Conservation (phyloP, 2,888 invertebrate species). For the Harpagoxenus sublaevis region DNA sequence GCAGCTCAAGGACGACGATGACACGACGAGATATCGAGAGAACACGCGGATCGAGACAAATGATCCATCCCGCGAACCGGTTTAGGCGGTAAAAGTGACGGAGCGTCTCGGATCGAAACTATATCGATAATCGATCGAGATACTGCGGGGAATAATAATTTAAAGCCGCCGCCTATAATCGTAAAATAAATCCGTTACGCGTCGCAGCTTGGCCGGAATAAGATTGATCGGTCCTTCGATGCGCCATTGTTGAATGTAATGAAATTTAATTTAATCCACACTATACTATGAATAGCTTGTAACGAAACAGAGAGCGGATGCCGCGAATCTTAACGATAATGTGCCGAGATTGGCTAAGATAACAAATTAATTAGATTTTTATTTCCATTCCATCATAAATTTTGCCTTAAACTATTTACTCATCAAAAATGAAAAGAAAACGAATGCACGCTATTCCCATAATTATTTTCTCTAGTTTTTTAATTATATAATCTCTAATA, state of each 20-base stretch:
- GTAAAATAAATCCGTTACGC: slow-evolving; percentile 40
- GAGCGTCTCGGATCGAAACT: slow-evolving; percentile 60
- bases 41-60: slow-evolving; percentile 75
- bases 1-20: slow-evolving; percentile 76
- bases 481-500: too few relatives aligned
- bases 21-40: slow-evolving; percentile 66
- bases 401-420: background rate
- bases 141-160: slow-evolving; percentile 61
- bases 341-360: background rate
- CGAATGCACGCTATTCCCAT: too few relatives aligned
- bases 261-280: slow-evolving; percentile 46
- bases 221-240: slow-evolving; percentile 34
- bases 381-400: background rate
- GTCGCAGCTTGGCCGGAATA: background rate
- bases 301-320: background rate
- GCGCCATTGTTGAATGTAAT: slow-evolving; percentile 33
- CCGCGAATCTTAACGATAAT: slow-evolving; percentile 14
- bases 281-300: background rate
- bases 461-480: background rate
- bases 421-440: background rate
- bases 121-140: slow-evolving; percentile 66
- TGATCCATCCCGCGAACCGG: slow-evolving; percentile 75
- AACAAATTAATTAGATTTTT: slow-evolving; percentile 30
- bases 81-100: slow-evolving; percentile 70
- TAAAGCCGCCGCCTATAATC: slow-evolving; percentile 20